Conservation (phyloP, 2,113 vertebrate species). For the Indicator indicator region DNA sequence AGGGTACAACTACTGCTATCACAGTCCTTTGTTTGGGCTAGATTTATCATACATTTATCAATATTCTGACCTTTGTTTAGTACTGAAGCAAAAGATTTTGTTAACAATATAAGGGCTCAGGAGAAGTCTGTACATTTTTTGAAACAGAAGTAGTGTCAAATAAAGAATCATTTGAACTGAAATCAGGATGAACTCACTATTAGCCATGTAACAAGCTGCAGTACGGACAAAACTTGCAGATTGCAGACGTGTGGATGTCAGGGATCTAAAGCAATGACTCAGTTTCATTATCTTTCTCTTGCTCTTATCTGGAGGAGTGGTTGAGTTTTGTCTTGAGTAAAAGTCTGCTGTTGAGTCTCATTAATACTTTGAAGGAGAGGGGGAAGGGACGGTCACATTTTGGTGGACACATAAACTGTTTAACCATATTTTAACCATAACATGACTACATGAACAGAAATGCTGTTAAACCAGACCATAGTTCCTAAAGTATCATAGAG, state of each 20-base stretch:
- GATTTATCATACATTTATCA: background rate
- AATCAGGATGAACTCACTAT: background rate
- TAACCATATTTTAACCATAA: background rate
- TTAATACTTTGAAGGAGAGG: background rate
- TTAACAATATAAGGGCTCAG: background rate
- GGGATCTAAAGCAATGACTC: background rate
- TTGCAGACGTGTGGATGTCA: background rate
- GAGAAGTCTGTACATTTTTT: background rate
- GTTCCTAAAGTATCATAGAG: background rate
- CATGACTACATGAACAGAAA: background rate
- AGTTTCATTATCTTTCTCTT: conserved; percentile 15
- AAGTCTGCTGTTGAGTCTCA: background rate
- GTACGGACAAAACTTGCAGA: background rate
- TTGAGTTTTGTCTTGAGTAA: background rate
- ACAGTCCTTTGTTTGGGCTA: background rate
- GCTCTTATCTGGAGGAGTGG: background rate
- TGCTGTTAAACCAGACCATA: background rate
- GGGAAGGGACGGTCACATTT: background rate
- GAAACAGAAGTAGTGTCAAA: background rate
- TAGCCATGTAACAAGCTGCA: background rate
- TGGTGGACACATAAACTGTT: background rate
- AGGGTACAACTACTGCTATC: background rate
- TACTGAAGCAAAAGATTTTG: background rate
- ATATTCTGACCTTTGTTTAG: background rate
- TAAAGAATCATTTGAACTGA: background rate